Evolutionary conservation across 2,113 vertebrate species (phyloP).

Genomic region (Tragelaphus scriptus): DNA sequence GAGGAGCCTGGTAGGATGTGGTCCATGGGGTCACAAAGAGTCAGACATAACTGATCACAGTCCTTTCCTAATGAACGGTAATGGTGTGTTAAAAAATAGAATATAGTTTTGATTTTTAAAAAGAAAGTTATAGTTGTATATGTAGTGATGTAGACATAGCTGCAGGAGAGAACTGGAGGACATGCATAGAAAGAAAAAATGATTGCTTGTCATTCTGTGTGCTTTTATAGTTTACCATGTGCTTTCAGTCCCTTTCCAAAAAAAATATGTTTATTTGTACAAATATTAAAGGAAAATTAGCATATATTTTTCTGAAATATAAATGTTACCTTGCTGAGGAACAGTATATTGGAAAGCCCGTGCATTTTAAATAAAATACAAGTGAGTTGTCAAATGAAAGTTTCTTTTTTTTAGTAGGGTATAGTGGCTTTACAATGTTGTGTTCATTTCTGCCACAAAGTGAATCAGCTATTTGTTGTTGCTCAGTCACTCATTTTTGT

Average conservation of each 20-base stretch:
- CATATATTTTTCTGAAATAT: background rate
- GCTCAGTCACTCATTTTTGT: fast-evolving
- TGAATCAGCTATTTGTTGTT: background rate
- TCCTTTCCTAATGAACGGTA: background rate
- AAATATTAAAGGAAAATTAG: background rate
- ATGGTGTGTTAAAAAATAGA: background rate
- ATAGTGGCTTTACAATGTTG: background rate
- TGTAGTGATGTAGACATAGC: background rate
- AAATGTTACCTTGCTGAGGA: background rate
- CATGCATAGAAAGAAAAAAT: background rate
- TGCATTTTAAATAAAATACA: background rate
- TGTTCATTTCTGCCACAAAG: background rate
- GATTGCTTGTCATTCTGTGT: background rate
- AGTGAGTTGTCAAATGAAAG: background rate
- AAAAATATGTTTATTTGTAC: background rate
- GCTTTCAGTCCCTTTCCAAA: background rate
- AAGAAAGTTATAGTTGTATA: background rate
- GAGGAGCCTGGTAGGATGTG: background rate
- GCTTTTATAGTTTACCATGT: background rate
- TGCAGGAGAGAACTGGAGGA: background rate
- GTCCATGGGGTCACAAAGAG: background rate
- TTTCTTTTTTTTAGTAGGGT: background rate
- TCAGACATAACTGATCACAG: background rate
- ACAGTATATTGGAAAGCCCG: background rate
- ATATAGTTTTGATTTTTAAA: background rate